Base-by-base conservation (phyloP, 2,888 invertebrate genomes). In the Sipha maydis region DNA sequence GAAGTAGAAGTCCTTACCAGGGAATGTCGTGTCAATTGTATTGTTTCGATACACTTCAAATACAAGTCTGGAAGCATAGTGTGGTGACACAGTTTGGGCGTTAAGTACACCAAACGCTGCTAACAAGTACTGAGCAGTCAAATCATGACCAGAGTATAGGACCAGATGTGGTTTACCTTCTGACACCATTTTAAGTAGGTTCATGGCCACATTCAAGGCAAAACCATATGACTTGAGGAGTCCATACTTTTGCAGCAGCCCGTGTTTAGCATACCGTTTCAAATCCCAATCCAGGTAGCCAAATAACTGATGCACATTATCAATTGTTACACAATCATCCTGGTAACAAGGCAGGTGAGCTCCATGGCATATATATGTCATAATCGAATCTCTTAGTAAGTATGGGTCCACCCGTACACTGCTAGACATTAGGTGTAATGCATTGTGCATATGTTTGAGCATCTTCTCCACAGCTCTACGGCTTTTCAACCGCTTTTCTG, bases 81-180 rank as follows among this genome's bases (percentile, higher is more conserved):
- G 95, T 78, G 98, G 95, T 90, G 95, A 94, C 25, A 95, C 94
- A 28, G 92, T 91, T 79, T 93, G 93, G 89, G 93, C 93, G 75
- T 92, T 91, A 90, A 94, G 93, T 5, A 97, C 92, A 0, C 98
- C 97, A 80, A 98, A 91, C 0, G 97, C 96, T 3, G 96, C 93
- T 2, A 96, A 94, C 69, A 98, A 92, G 90, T 97, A 96, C 91
- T 97, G 96, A 69, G 98, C 91, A 0, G 98, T 98, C 91, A 96
- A 96, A 92, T 98, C 98, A 91, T 98, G 98, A 0, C 98, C 98
- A 0, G 98, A 98, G 91, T 96, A 97, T 0, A 97, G 91, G 0
- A 96, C 95, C 89, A 97, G 93, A 91, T 95, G 95, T 0, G 95
- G 95, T 89, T 94, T 94, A 89, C 94, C 94, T 80, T 96, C 95